These are phyloP conservation scores for Maccullochella peelii DNA, from an alignment of 2,113 vertebrate species.

Conservation along the genomic window DNA sequence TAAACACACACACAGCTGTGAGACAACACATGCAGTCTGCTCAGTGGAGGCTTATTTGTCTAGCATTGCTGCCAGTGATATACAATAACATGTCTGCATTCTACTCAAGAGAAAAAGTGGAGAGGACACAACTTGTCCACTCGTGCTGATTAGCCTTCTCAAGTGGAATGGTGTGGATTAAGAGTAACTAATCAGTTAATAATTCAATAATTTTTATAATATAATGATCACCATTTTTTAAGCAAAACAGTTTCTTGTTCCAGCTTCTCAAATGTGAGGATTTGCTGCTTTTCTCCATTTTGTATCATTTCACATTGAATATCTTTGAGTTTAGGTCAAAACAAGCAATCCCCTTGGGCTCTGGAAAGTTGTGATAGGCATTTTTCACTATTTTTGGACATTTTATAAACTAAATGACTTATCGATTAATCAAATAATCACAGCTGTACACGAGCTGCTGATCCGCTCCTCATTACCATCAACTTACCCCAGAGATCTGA, in stretches of 20 bases:
- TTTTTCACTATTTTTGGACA: background rate
- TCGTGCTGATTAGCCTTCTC: background rate
- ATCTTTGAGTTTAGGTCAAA: background rate
- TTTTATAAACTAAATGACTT: background rate
- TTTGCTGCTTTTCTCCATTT: background rate
- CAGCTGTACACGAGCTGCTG: background rate
- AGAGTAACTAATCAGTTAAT: background rate
- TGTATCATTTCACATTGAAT: background rate
- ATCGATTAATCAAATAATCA: background rate
- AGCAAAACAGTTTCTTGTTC: background rate
- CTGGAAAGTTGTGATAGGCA: background rate
- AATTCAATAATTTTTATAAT: background rate
- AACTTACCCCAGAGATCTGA: background rate
- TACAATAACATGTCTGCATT: slow-evolving; percentile 70
- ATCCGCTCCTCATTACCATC: background rate
- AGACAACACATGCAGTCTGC: slow-evolving; percentile 46
- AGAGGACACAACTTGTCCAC: slow-evolving; percentile 18
- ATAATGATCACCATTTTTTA: background rate
- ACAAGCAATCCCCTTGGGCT: background rate
- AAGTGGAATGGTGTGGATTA: background rate
- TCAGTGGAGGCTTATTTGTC: slow-evolving; percentile 62
- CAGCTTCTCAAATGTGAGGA: background rate
- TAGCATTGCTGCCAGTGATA: slow-evolving; percentile 42
- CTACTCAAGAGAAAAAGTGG: slow-evolving; percentile 43
- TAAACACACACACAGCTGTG: slow-evolving; percentile 52